Evolutionary conservation across 1,140 invertebrate genomes (phyloP), one percentile per base, ranked within the genome.

Genomic region (Eubasilissa regina): DNA sequence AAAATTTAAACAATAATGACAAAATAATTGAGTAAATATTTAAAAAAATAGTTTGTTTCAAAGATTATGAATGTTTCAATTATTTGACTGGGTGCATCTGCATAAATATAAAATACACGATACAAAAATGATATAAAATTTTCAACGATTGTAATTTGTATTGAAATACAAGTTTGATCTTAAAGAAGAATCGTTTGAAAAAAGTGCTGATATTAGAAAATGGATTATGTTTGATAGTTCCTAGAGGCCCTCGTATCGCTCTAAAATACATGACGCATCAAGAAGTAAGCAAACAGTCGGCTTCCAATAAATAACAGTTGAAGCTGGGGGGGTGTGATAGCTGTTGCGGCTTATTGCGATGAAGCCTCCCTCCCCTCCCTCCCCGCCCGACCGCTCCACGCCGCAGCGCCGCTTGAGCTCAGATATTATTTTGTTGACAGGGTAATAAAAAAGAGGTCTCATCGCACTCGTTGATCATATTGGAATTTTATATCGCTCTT

Each of bases 221-320:
- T 21, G 55, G 15, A 9, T 58, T 64, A 25, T 35, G 60, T 64
- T n/a, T 64, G 25, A 58, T 58, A 58, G 3, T 58, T 58, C 25
- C 0, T 58, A 58, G 9, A 58, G 35, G 8, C 21, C 60, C 43
- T 48, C 48, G 51, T 45, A 75, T 45, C 53, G 48, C 44, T 74
- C 15, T 64, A 60, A 80, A 80, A 77, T 80, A 80, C 79, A 80
- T 73, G 79, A 77, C 75, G 75, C 58, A 77, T 80, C 79, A 80
- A 80, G 79, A 77, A 72, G 74, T 60, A 45, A 64, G 79, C 75
- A 80, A 80, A 80, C 75, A 73, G 48, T 73, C 25, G 19, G 68
- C 68, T 73, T 51, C 19, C 68, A 73, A 73, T 73, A 73, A 73
- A 73, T 73, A 73, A 25, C 68, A 73, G 47, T 47, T n/a, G 64